These are phyloP conservation scores for Eumerus sabulonum DNA, from an alignment of 2,888 invertebrate genomes.

Conservation along the genomic window DNA sequence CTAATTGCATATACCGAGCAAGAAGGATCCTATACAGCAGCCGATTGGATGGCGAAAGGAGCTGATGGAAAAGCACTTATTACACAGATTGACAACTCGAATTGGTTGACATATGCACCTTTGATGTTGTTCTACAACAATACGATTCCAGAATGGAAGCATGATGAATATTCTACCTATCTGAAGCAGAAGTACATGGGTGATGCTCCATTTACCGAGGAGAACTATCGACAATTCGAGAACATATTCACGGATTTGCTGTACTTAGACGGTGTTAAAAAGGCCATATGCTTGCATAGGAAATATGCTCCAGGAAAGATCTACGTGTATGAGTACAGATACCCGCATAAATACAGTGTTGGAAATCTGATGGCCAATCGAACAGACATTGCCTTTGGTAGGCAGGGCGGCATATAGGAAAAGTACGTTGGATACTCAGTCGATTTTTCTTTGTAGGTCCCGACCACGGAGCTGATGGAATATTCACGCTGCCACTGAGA, in stretches of 20 bases:
- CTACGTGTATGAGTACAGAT: constrained; percentile 79
- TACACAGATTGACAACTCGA: background rate
- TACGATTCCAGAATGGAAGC: background rate
- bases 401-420: constrained; percentile 72
- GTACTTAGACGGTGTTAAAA: constrained; percentile 82
- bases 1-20: constrained; percentile 83
- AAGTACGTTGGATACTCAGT: background rate
- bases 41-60: constrained; percentile 71
- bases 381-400: constrained; percentile 79
- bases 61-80: background rate
- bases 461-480: constrained; percentile 20
- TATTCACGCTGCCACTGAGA: background rate
- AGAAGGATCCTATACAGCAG: constrained; percentile 85
- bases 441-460: constrained; percentile 9
- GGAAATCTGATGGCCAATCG: constrained; percentile 80
- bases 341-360: constrained; percentile 81
- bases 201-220: constrained; percentile 44
- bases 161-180: background rate
- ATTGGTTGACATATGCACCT: constrained; percentile 21
- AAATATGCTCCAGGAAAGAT: constrained; percentile 13
- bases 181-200: constrained; percentile 29
- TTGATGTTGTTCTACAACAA: constrained; percentile 16
- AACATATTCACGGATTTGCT: constrained; percentile 83
- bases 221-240: constrained; percentile 75
- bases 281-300: constrained; percentile 4